Evolutionary conservation across 2,113 vertebrate species (phyloP), one percentile per base, ranked within the genome.

Genomic region (Eublepharis macularius): DNA sequence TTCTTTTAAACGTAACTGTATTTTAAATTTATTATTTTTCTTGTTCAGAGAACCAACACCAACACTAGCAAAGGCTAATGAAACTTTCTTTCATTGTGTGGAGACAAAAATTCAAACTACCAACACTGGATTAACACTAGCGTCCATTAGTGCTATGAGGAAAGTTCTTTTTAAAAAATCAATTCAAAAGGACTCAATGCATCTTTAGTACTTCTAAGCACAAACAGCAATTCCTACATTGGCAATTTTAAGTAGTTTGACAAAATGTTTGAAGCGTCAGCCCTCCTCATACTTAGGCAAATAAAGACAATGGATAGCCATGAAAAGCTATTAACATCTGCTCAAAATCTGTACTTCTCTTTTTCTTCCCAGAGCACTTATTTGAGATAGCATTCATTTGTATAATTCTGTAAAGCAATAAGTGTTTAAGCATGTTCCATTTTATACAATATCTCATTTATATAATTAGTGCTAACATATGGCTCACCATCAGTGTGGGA

Each of bases 401-500:
- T 89, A 16, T 87, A 94, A 95, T 94, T 92, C 94, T 93, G 95
- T 94, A 94, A 92, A 94, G 92, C 92, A 83, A 70, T 51, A 90
- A 95, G 96, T 87, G 93, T 90, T 96, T 92, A 95, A 92, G 94
- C 88, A 87, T 94, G 94, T 95, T 96, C 95, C 95, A 95, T 95
- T 96, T 94, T 85, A 93, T 85, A 95, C 95, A 94, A 95, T 95
- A 95, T 94, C 95, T 96, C 96, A 95, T 96, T 96, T 96, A 96
- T 97, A 96, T 97, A 97, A 97, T 97, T 96, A 97, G 96, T 95
- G 93, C 95, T 93, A 97, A 97, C 96, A 97, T 97, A 97, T 97
- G 96, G 96, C 95, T 94, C 93, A 94, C 94, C 95, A 96, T 96
- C 95, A 96, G 95, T 93, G 96, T 81, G 92, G 92, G 95, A 96